These are phyloP conservation scores for Allophyes oxyacanthae DNA, from an alignment of 2,888 invertebrate genomes.

Conservation along the genomic window DNA sequence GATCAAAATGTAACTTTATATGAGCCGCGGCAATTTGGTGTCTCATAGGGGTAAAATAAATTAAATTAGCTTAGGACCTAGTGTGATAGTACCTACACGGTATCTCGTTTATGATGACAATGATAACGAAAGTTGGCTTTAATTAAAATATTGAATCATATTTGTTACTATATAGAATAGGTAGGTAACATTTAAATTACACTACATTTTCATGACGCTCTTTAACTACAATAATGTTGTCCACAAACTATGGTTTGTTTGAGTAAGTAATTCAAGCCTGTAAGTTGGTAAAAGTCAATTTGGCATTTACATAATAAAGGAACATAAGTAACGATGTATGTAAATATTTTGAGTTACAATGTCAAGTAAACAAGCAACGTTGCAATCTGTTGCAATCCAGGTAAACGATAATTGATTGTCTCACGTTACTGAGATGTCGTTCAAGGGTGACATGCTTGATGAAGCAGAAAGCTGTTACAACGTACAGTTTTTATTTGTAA, in stretches of 20 bases:
- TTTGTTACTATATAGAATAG: too few relatives aligned
- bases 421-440: slow-evolving; percentile 45
- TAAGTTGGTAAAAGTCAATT: slow-evolving; percentile 12
- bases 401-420: slow-evolving; percentile 38
- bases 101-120: slow-evolving; percentile 31
- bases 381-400: slow-evolving; percentile 16
- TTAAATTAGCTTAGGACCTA: slow-evolving; percentile 31
- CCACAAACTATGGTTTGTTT: too few relatives aligned
- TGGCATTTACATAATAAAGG: slow-evolving; percentile 12
- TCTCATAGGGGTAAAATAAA: slow-evolving; percentile 27
- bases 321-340: slow-evolving; percentile 1
- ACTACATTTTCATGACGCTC: background rate
- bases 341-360: slow-evolving; percentile 7
- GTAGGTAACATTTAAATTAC: background rate
- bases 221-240: background rate
- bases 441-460: slow-evolving; percentile 66
- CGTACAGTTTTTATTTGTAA: slow-evolving; percentile 25
- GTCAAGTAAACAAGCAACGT: slow-evolving; percentile 18
- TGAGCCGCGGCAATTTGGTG: slow-evolving; percentile 15
- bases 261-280: background rate
- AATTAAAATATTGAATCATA: slow-evolving; percentile 17
- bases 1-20: slow-evolving; percentile 39
- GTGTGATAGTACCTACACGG: slow-evolving; percentile 7
- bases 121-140: slow-evolving; percentile 21
- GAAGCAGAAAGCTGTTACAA: slow-evolving; percentile 58